These are phyloP conservation scores for Hypena proboscidalis DNA, from an alignment of 2,888 invertebrate species.

Conservation along the genomic window DNA sequence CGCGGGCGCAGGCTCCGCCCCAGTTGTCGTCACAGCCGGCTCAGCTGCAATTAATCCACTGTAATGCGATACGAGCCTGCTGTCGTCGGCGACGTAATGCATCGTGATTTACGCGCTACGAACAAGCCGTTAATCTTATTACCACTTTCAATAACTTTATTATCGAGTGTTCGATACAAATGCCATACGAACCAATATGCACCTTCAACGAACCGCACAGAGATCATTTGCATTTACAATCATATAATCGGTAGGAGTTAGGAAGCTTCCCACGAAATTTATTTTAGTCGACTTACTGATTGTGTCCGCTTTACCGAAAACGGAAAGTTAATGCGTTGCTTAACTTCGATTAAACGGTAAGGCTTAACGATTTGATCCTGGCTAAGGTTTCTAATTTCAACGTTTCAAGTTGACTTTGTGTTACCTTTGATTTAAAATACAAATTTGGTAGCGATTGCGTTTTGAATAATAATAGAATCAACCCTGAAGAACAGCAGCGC, in stretches of 20 bases:
- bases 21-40: conserved; percentile 66
- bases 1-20: conserved; percentile 58
- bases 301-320: conserved; percentile 70
- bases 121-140: conserved; percentile 83
- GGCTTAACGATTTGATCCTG: conserved; percentile 53
- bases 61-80: conserved; percentile 80
- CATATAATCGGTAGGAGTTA: conserved; percentile 56
- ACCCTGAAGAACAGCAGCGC: conserved; percentile 35
- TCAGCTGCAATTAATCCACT: conserved; percentile 79
- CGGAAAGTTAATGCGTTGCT: conserved; percentile 71
- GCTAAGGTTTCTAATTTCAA: conserved; percentile 51
- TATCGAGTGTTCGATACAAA: conserved; percentile 64
- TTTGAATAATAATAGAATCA: conserved; percentile 55
- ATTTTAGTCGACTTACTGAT: conserved; percentile 79
- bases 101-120: conserved; percentile 80
- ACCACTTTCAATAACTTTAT: conserved; percentile 85
- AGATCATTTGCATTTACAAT: conserved; percentile 58
- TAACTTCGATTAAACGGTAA: conserved; percentile 67
- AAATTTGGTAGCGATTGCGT: conserved; percentile 49
- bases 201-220: conserved; percentile 61
- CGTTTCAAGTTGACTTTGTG: conserved; percentile 31
- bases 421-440: conserved; percentile 42
- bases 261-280: conserved; percentile 78
- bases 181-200: conserved; percentile 63
- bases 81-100: conserved; percentile 82